A percentile compares a stretch with the other conserved stretches of the same genome.
These are phyloP conservation scores for Metridium senile DNA, from an alignment of 92 coral and sea anemone species.

Conservation along the genomic window DNA sequence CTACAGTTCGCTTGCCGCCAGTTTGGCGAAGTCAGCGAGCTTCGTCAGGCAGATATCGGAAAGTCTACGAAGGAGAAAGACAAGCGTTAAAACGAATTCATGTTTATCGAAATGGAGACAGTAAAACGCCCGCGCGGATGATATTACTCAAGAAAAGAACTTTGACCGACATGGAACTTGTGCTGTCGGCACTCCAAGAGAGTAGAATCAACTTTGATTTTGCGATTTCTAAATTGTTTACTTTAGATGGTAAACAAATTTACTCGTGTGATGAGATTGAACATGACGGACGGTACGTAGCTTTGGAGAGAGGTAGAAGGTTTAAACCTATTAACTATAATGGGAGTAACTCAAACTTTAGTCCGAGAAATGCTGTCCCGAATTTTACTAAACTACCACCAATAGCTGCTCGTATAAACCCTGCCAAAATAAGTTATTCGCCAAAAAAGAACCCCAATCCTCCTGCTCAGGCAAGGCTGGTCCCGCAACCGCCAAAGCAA, in stretches of 20 bases:
- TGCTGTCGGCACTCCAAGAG: conserved; percentile 43
- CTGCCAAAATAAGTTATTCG: background rate
- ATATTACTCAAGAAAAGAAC: conserved; percentile 34
- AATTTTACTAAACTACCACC: conserved; percentile 10
- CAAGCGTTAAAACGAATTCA: conserved; percentile 37
- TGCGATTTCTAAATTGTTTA: conserved; percentile 45
- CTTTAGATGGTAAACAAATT: conserved; percentile 47
- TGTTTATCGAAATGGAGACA: conserved; percentile 53
- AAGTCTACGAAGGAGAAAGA: conserved; percentile 58
- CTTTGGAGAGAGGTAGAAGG: conserved; percentile 52
- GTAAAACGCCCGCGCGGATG: conserved; percentile 35
- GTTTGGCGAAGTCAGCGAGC: conserved; percentile 32
- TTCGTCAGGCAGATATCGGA: conserved; percentile 49
- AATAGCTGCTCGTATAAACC: conserved; percentile 1
- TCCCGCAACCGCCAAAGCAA: background rate
- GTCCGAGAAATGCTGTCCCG: conserved; percentile 15
- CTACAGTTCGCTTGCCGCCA: conserved; percentile 27
- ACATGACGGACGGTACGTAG: conserved; percentile 50
- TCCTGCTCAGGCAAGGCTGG: background rate
- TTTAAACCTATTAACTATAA: conserved; percentile 57
- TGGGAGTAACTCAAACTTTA: conserved; percentile 13
- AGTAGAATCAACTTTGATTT: conserved; percentile 34
- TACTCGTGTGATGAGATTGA: conserved; percentile 22
- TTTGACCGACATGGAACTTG: conserved; percentile 47
- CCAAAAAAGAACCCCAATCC: conserved; percentile 25